phyloP scores from a whole-genome alignment of 2,797 vertebrate genomes.

The Limnodromus scolopaceus region DNA sequence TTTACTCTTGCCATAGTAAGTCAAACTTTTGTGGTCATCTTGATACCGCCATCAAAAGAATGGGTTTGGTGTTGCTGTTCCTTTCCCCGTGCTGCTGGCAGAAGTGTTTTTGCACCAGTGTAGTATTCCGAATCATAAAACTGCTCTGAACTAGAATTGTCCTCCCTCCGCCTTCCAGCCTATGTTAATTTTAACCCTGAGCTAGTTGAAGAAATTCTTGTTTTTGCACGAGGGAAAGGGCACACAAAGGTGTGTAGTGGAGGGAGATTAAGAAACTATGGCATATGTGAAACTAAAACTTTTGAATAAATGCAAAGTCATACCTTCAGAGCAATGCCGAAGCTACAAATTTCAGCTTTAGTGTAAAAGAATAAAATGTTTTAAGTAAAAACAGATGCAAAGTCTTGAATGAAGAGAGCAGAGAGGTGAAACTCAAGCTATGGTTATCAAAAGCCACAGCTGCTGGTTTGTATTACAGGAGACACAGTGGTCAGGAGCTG shows the following conservation, averaged over 20 bases:
- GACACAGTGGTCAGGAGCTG: background rate
- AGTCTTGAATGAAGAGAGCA: background rate
- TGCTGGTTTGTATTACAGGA: background rate
- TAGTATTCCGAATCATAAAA: background rate
- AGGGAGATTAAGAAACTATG: background rate
- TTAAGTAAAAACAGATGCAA: background rate
- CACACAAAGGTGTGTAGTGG: background rate
- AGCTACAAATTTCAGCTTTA: background rate
- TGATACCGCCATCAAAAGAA: background rate
- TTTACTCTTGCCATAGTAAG: background rate
- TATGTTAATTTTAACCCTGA: background rate
- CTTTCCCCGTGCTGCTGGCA: background rate
- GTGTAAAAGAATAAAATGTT: background rate
- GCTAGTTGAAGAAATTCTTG: background rate
- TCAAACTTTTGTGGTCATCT: background rate
- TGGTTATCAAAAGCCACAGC: background rate
- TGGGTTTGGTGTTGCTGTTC: background rate
- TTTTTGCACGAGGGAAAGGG: background rate
- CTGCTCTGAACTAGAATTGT: background rate
- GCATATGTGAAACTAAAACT: background rate
- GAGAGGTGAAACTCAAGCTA: background rate
- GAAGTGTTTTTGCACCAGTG: background rate
- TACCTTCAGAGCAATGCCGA: background rate
- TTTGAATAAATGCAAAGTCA: background rate
- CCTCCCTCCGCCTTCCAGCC: background rate